phyloP scores from a whole-genome alignment of 2,113 vertebrate species.

The Pseudorhombus dupliciocellatus region DNA sequence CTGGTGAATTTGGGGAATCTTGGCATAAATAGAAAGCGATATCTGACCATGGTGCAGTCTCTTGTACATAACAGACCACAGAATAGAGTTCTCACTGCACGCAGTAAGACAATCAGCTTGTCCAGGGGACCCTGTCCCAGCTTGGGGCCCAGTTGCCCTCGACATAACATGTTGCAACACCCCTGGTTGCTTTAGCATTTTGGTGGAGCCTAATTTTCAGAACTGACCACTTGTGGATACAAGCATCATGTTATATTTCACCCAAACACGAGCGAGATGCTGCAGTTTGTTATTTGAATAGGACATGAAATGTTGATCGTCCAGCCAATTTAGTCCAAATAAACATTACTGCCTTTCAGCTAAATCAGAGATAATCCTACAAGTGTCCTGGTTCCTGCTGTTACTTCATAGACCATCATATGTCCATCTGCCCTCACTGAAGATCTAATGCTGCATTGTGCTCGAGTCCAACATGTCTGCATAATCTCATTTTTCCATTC shows the following conservation, averaged over 20 bases:
- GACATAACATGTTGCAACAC: too few species aligned
- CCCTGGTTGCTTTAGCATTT: neutral
- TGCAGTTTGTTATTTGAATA: neutral
- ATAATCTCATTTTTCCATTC: constrained; percentile 37
- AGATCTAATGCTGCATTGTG: neutral
- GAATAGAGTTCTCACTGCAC: too few species aligned
- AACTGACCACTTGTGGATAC: neutral
- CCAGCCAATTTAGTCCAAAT: neutral
- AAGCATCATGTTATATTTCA: neutral
- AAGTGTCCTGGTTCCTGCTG: constrained; percentile 7
- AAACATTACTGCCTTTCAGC: neutral
- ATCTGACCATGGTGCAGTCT: too few species aligned
- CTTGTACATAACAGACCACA: too few species aligned
- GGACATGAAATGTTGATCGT: neutral
- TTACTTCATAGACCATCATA: constrained; percentile 14
- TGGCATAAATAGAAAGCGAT: neutral
- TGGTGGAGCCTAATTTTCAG: neutral
- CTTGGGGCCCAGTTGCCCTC: too few species aligned
- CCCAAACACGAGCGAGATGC: neutral
- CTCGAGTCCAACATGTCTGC: constrained; percentile 6
- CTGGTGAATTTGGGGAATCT: neutral
- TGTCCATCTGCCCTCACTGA: neutral
- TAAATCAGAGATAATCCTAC: constrained; percentile 12
- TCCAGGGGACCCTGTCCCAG: too few species aligned
- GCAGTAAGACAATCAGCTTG: too few species aligned